phyloP scores from a whole-genome alignment of 2,113 vertebrate species.

The Pachypanchax playfairii region DNA sequence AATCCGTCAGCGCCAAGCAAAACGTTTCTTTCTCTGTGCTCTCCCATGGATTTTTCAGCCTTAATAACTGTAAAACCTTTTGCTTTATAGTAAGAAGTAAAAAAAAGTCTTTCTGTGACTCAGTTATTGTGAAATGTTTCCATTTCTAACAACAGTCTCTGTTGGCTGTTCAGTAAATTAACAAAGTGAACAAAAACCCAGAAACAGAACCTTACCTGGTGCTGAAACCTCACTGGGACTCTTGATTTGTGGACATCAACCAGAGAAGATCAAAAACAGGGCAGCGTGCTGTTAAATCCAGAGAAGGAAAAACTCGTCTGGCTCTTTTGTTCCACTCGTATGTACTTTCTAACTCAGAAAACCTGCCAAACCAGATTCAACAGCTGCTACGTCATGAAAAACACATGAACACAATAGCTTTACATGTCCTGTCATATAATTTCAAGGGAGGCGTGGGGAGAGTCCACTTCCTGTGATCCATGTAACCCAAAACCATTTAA shows the following conservation, averaged over 20 bases:
- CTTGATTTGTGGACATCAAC: neutral
- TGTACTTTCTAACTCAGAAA: constrained; percentile 39
- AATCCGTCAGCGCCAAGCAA: constrained; percentile 33
- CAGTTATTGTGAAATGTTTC: neutral
- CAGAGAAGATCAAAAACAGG: neutral
- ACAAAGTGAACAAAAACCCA: neutral
- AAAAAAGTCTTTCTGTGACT: neutral
- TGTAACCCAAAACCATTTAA: constrained; percentile 44
- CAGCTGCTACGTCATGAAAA: constrained; percentile 49
- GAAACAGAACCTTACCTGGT: constrained; percentile 47
- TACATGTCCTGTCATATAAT: constrained; percentile 38
- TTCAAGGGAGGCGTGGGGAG: neutral
- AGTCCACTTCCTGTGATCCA: constrained; percentile 14
- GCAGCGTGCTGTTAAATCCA: neutral
- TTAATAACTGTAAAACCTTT: neutral
- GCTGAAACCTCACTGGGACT: constrained; percentile 10
- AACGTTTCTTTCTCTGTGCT: neutral
- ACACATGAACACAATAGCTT: neutral
- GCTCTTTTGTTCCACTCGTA: constrained; percentile 7
- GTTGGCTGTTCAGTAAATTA: neutral
- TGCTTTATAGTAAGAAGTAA: neutral
- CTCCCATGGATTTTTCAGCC: neutral
- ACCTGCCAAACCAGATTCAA: constrained; percentile 69
- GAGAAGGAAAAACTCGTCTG: constrained; percentile 1
- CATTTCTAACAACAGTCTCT: neutral